Percentiles rank a stretch among this genome's conserved stretches.
These are phyloP conservation scores for Chascanopsetta lugubris DNA, from an alignment of 2,113 vertebrate genomes.

Conservation along the genomic window DNA sequence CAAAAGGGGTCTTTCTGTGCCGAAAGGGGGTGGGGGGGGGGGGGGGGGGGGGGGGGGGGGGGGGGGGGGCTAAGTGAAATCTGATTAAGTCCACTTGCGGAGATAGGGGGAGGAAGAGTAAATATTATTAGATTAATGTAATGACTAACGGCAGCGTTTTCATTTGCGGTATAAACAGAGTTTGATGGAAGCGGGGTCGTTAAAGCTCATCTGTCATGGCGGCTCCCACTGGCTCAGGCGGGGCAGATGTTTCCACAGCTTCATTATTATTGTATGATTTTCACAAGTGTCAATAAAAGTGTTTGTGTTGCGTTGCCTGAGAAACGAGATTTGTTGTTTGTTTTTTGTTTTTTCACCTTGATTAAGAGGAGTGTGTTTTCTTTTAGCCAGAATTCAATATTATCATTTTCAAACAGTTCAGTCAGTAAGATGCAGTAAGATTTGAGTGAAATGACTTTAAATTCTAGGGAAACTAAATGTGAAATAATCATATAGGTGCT, in stretches of 20 bases:
- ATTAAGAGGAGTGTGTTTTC: background rate
- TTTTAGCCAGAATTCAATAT: background rate
- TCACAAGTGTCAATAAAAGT: too few relatives aligned
- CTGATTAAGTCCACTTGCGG: conserved; percentile 72
- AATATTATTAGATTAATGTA: conserved; percentile 82
- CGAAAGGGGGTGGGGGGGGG: conserved; percentile 43
- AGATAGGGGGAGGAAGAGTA: conserved; percentile 68
- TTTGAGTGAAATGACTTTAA: too few relatives aligned
- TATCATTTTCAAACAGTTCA: background rate
- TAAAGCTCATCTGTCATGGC: conserved; percentile 26
- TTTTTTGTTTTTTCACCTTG: background rate
- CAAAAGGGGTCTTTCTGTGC: conserved; percentile 67
- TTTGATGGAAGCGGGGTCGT: conserved; percentile 61
- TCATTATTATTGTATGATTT: too few relatives aligned
- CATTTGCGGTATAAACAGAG: conserved; percentile 79
- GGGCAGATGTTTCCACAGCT: too few relatives aligned
- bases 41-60: conserved; percentile 57
- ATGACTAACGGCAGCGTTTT: conserved; percentile 81
- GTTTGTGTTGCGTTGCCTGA: too few relatives aligned
- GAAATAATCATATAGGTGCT: too few relatives aligned
- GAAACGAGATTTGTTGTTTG: too few relatives aligned
- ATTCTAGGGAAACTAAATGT: too few relatives aligned
- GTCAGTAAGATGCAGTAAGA: too few relatives aligned
- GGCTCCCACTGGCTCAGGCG: conserved; percentile 20
- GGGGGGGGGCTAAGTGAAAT: conserved; percentile 67